phyloP scores from a whole-genome alignment of 2,888 invertebrate genomes.

The Dichetophora obliterata region DNA sequence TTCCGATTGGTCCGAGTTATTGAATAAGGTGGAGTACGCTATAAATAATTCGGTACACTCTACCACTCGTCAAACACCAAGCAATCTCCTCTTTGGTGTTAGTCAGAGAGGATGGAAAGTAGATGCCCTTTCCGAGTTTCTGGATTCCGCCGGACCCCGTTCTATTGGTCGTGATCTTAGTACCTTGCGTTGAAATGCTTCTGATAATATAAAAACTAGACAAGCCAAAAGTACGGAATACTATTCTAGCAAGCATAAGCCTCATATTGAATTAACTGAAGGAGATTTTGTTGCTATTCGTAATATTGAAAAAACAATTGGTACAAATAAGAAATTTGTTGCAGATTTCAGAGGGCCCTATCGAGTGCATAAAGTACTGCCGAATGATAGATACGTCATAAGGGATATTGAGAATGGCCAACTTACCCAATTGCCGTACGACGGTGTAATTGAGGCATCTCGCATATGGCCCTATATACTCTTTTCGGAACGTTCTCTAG shows the following conservation, averaged over 20 bases:
- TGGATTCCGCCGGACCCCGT: not conserved
- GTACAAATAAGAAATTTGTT: not conserved
- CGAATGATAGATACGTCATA: not conserved
- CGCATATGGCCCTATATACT: no score
- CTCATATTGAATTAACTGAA: not conserved
- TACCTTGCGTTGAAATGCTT: not conserved
- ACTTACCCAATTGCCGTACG: not conserved
- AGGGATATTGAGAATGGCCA: not conserved
- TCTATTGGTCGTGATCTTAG: not conserved
- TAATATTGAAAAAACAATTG: constrained; percentile 3
- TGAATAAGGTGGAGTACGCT: not conserved
- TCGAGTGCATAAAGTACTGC: constrained; percentile 1
- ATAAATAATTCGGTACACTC: constrained; percentile 16
- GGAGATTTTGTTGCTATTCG: constrained; percentile 1
- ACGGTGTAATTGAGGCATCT: not conserved
- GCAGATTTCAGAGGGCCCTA: not conserved
- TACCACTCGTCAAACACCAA: not conserved
- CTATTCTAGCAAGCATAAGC: not conserved
- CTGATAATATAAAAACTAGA: not conserved
- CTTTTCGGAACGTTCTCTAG: no score
- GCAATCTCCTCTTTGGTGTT: not conserved
- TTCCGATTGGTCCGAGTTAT: not conserved
- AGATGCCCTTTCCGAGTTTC: not conserved
- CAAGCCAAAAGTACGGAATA: not conserved
- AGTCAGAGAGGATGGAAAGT: not conserved